These are phyloP conservation scores for Trematocara variabile DNA, from an alignment of 2,113 vertebrate genomes.

Conservation along the genomic window DNA sequence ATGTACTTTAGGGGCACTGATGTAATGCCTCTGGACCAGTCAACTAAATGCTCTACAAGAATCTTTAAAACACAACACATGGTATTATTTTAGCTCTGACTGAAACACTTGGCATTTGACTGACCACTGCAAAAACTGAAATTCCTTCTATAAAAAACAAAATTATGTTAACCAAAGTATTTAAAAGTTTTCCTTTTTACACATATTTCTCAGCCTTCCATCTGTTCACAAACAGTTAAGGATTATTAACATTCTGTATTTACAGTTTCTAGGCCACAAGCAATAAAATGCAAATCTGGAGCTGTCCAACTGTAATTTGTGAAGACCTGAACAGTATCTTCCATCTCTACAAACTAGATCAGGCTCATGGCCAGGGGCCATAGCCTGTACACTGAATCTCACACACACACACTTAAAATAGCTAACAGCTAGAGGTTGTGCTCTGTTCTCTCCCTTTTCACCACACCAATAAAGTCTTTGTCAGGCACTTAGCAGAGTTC, in stretches of 20 bases:
- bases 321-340: neutral
- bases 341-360: neutral
- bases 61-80: neutral
- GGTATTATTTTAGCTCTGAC: neutral
- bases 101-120: neutral
- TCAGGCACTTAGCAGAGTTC: constrained; percentile 40
- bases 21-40: neutral
- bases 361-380: neutral
- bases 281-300: neutral
- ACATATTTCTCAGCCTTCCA: neutral
- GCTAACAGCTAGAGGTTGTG: constrained; percentile 13
- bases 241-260: neutral
- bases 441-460: constrained; percentile 20
- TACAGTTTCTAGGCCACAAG: neutral
- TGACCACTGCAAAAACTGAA: neutral
- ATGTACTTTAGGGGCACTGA: neutral
- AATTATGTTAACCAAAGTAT: neutral
- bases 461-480: constrained; percentile 42
- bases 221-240: neutral
- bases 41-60: neutral
- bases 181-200: neutral
- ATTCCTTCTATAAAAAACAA: neutral
- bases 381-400: neutral
- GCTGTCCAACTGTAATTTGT: neutral
- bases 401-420: neutral